These are phyloP conservation scores for Ciconia nigra DNA, from an alignment of 2,797 vertebrate genomes.

Conservation along the genomic window DNA sequence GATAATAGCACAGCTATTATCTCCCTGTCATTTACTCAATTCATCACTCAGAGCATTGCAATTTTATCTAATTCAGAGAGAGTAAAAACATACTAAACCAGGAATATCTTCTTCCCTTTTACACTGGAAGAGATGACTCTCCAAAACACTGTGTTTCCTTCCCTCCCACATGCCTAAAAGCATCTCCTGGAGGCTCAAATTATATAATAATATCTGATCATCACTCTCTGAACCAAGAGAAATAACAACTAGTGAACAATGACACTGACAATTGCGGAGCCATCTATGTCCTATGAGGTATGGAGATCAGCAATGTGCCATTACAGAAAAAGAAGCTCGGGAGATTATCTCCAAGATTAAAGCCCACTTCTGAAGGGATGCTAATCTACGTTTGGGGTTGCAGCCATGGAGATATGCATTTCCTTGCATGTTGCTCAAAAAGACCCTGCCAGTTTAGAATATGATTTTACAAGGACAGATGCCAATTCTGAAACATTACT, in stretches of 20 bases:
- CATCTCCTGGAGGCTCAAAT: not conserved
- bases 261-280: not conserved
- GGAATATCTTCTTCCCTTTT: constrained; percentile 2
- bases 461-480: not conserved
- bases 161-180: not conserved
- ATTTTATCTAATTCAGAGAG: not conserved
- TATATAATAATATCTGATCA: not conserved
- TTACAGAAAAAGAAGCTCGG: not conserved
- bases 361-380: not conserved
- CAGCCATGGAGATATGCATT: not conserved
- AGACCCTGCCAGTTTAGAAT: not conserved
- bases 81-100: not conserved
- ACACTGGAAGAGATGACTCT: not conserved
- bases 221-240: not conserved
- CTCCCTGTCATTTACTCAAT: not conserved
- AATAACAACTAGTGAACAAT: not conserved
- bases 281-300: not conserved
- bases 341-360: not conserved
- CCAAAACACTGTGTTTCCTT: not conserved
- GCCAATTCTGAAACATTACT: not conserved
- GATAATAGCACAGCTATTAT: not conserved
- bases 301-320: not conserved
- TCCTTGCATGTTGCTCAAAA: not conserved
- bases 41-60: not conserved
- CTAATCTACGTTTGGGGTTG: not conserved